Evolutionary conservation across 2,797 vertebrate species (phyloP), one percentile per base, ranked within the genome.

Genomic region (Amblyraja radiata): DNA sequence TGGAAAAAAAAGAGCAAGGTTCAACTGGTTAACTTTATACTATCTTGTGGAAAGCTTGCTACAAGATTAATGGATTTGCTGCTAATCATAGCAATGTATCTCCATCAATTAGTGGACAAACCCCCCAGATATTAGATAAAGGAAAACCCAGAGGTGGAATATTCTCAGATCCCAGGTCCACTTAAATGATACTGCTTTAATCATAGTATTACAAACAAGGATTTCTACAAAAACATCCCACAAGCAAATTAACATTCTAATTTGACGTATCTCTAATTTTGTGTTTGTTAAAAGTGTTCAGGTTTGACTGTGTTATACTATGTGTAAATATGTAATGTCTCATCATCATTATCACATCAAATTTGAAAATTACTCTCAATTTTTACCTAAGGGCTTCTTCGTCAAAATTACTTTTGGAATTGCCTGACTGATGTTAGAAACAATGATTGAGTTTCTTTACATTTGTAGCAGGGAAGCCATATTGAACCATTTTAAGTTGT

Each of bases 301-400:
- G 39, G 36, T 13, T 76, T 92, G 90, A 76, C 39, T 76, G 18
- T 39, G 63, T n/a, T 36, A 71, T 32, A n/a, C 7, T 54, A 74
- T 91, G 73, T 92, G 90, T 92, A 92, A 92, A 92, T 76, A 76
- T 92, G 68, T 46, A 91, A 91, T 91, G 25, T 92, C 73, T 54
- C 90, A 92, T 73, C 71, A 76, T 92, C 71, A 92, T 92, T 92
- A 76, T 28, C 68, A 58, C 68, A 92, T 90, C 65, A 76, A 92
- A 92, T 76, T 58, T n/a, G 46, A 28, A 92, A 76, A 76, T 76
- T 92, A 58, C 71, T 18, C 74, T 46, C 25, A 92, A 76, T 76
- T 92, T 71, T 58, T 71, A 92, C 39, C 90, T 65, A 18, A 88
- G 63, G 84, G n/a, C 28, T 65, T 13, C 36, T 91, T 74, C 68